Percentiles rank a stretch among this genome's conserved stretches.
Evolutionary conservation across 1,140 invertebrate genomes (phyloP).

Genomic region (Hycleus phaleratus): DNA sequence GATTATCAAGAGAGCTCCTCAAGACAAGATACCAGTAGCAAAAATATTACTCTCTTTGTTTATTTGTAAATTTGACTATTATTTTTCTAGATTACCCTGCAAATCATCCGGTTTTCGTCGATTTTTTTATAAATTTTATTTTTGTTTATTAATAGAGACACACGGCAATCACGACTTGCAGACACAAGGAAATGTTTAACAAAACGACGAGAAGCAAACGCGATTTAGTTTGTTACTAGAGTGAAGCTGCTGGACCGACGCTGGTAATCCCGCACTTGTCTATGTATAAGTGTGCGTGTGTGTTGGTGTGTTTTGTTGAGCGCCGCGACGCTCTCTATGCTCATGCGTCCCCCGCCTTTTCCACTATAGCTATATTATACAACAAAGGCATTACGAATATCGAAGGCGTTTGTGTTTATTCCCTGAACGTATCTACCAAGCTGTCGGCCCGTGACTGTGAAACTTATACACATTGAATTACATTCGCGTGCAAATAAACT

Average conservation of each 20-base stretch:
- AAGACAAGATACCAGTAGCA: too few relatives aligned
- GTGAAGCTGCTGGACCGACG: conserved; percentile 37
- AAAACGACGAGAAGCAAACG: conserved; percentile 30
- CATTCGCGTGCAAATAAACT: conserved; percentile 18
- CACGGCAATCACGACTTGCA: conserved; percentile 12
- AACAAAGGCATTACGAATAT: conserved; percentile 39
- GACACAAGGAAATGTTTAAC: conserved; percentile 22
- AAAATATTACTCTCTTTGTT: background rate
- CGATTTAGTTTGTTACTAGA: conserved; percentile 30
- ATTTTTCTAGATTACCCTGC: background rate
- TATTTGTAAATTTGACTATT: background rate
- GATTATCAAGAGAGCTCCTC: too few relatives aligned
- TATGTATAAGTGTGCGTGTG: too few relatives aligned
- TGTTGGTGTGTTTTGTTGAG: conserved; percentile 27
- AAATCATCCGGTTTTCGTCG: background rate
- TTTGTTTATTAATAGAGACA: background rate
- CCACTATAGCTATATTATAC: conserved; percentile 16
- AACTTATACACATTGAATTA: conserved; percentile 23
- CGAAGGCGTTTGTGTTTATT: conserved; percentile 40
- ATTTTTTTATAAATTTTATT: background rate
- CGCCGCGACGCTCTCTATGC: conserved; percentile 36
- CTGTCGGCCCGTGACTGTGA: conserved; percentile 34
- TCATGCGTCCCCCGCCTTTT: conserved; percentile 37
- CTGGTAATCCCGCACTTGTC: conserved; percentile 39
- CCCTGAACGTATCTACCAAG: conserved; percentile 37